These are phyloP conservation scores for Rhinolophus sinicus DNA, from an alignment of 2,113 vertebrate species.

Conservation along the genomic window DNA sequence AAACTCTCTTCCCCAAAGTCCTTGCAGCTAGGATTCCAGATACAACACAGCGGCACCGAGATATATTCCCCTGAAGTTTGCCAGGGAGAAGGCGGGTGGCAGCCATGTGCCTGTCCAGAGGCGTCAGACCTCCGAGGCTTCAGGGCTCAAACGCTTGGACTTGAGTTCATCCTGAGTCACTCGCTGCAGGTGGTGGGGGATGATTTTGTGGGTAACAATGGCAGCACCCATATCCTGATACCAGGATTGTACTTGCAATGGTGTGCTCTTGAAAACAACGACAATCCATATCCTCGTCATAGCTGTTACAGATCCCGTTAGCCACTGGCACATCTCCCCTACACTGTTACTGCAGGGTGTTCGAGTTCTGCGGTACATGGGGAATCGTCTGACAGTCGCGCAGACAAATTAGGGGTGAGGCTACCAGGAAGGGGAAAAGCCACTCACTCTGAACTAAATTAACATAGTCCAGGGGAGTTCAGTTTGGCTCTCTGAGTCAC, in stretches of 20 bases:
- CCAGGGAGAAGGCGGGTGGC: background rate
- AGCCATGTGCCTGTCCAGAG: background rate
- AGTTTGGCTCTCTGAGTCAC: background rate
- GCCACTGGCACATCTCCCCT: accelerated
- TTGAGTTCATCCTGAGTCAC: accelerated
- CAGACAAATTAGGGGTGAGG: background rate
- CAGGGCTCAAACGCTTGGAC: too few relatives aligned
- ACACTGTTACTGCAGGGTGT: too few relatives aligned
- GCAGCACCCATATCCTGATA: accelerated
- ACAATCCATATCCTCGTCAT: accelerated
- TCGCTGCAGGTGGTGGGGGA: too few relatives aligned
- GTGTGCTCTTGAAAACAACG: background rate
- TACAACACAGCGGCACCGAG: background rate
- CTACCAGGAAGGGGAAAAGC: background rate
- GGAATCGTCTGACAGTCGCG: background rate
- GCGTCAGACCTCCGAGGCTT: background rate
- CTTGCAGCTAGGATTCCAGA: background rate
- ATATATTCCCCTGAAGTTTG: background rate
- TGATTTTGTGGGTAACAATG: accelerated
- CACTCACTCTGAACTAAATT: background rate
- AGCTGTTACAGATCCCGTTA: background rate
- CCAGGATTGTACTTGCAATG: accelerated
- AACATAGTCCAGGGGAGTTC: background rate
- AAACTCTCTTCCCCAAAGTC: background rate
- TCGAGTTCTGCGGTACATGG: background rate